Percentiles rank a stretch among this genome's conserved stretches.
phyloP scores from a whole-genome alignment of 2,113 vertebrate genomes.

The Anser brachyrhynchus region DNA sequence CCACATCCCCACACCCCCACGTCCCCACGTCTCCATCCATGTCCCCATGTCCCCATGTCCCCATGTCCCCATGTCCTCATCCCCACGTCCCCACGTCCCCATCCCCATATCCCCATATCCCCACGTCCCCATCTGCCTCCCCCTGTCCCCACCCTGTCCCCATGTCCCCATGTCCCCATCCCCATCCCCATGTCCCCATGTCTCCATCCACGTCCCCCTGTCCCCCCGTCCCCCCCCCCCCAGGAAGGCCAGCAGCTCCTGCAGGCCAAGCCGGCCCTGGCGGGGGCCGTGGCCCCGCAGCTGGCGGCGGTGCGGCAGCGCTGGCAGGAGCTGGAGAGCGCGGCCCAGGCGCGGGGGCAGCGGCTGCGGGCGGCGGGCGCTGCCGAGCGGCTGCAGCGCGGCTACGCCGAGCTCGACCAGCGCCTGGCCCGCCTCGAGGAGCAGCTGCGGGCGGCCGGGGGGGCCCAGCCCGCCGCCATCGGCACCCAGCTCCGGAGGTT shows the following conservation, averaged over 20 bases:
- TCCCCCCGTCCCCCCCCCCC: neutral
- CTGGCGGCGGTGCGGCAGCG: conserved; percentile 89
- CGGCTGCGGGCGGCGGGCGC: conserved; percentile 77
- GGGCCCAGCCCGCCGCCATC: no score
- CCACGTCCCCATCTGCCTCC: no score
- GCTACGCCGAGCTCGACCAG: conserved; percentile 86
- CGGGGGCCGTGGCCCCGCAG: conserved; percentile 82
- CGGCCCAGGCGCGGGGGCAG: conserved; percentile 86
- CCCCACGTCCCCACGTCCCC: neutral
- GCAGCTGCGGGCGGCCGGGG: conserved; percentile 74
- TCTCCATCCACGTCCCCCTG: no score
- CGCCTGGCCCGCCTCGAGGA: conserved; percentile 85
- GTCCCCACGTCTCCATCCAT: neutral
- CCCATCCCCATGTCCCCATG: no score
- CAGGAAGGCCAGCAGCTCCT: conserved; percentile 91
- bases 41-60: no score
- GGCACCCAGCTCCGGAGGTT: conserved; percentile 67
- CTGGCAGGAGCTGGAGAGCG: conserved; percentile 90
- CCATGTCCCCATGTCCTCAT: no score
- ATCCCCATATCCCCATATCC: no score
- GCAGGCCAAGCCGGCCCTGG: conserved; percentile 86
- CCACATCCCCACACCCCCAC: no score
- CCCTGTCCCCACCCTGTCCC: no score
- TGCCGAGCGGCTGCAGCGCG: conserved; percentile 84
- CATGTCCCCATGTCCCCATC: no score